phyloP scores from a whole-genome alignment of 2,113 vertebrate species.

The Syngnathus typhle region DNA sequence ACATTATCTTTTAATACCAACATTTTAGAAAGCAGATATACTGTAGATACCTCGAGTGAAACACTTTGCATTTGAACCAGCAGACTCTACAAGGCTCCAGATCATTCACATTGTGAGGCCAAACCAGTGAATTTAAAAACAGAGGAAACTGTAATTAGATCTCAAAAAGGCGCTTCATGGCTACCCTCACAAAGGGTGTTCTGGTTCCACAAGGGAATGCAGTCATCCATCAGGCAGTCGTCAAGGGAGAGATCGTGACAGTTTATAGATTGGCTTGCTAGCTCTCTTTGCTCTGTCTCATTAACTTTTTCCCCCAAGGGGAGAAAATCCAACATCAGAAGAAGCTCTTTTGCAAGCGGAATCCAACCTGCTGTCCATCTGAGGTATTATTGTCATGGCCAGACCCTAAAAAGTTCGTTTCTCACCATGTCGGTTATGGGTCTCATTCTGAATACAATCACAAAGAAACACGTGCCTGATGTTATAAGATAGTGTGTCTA shows the following conservation, averaged over 20 bases:
- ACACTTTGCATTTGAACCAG: not conserved
- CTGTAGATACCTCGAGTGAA: not conserved
- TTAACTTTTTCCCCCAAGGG: not conserved
- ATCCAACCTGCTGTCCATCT: slow-evolving; percentile 38
- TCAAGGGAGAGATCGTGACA: slow-evolving; percentile 59
- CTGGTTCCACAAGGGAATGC: slow-evolving; percentile 52
- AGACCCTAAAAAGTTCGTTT: not conserved
- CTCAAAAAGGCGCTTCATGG: slow-evolving; percentile 14
- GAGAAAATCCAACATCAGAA: slow-evolving; percentile 21
- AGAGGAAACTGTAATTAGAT: slow-evolving; percentile 22
- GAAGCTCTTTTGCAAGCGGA: slow-evolving; percentile 31
- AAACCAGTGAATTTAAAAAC: slow-evolving; percentile 10
- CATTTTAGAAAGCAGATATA: not conserved
- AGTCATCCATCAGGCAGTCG: slow-evolving; percentile 61
- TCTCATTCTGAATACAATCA: not conserved
- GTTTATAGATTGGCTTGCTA: slow-evolving; percentile 43
- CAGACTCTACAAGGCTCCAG: not conserved
- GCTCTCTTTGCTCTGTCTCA: slow-evolving; percentile 7
- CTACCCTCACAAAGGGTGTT: slow-evolving; percentile 39
- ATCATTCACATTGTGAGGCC: not conserved
- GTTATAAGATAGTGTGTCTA: not conserved
- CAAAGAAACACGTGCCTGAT: not conserved
- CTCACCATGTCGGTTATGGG: not conserved
- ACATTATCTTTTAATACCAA: not conserved
- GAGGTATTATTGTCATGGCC: slow-evolving; percentile 4